Conservation (phyloP, 1,140 invertebrate species). For the Trichogramma pretiosum region DNA sequence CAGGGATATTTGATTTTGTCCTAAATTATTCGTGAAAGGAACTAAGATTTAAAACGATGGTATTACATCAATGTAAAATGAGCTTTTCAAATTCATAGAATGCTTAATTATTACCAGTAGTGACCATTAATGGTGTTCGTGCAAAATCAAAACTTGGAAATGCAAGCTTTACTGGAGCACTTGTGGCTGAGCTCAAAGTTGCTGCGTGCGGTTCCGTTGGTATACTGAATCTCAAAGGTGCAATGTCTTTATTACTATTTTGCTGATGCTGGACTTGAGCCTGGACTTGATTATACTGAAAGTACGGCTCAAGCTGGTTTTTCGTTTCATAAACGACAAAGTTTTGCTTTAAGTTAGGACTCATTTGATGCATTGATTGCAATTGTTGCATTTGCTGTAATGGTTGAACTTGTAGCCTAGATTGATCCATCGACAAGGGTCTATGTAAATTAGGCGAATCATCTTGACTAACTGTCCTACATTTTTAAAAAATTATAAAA, state of each 20-base stretch:
- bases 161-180: slow-evolving; percentile 8
- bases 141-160: background rate
- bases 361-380: too few species aligned
- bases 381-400: too few species aligned
- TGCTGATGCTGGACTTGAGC: background rate
- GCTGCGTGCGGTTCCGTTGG: slow-evolving; percentile 17
- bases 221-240: slow-evolving; percentile 22
- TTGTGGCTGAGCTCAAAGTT: slow-evolving; percentile 19
- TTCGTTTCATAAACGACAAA: slow-evolving; percentile 20
- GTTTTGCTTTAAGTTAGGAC: slow-evolving; percentile 18
- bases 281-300: slow-evolving; percentile 18
- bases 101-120: background rate
- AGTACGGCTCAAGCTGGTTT: slow-evolving; percentile 18
- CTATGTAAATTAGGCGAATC: background rate
- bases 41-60: too few species aligned
- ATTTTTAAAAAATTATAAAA: background rate
- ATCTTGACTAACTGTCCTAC: background rate
- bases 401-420: slow-evolving; percentile 6
- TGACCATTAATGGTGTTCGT: background rate
- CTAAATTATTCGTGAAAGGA: background rate
- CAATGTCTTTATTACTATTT: background rate
- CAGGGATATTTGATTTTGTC: too few species aligned
- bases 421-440: slow-evolving; percentile 7
- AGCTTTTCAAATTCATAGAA: background rate
- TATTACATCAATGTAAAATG: too few species aligned